These are phyloP conservation scores for Anguilla anguilla DNA, from an alignment of 2,797 vertebrate genomes.

Conservation along the genomic window DNA sequence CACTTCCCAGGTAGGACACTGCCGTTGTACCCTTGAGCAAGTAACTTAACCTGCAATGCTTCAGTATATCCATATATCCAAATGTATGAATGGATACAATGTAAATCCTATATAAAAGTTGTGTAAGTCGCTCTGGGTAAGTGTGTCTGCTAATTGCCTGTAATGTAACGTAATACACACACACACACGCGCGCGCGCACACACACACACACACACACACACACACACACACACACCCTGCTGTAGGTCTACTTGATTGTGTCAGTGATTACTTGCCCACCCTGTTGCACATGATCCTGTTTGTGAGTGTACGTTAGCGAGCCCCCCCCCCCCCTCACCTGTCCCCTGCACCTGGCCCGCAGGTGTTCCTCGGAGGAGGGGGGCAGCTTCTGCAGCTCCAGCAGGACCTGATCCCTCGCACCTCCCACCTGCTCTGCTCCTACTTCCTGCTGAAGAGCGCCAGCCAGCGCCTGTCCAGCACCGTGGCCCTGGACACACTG, in stretches of 20 bases:
- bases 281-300: background rate
- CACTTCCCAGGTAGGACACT: too few species aligned
- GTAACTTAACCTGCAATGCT: too few species aligned
- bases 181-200: too few species aligned
- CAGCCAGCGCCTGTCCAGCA: conserved; percentile 79
- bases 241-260: background rate
- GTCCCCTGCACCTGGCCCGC: background rate
- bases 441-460: conserved; percentile 87
- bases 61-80: too few species aligned
- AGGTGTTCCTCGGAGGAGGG: conserved; percentile 80
- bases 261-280: background rate
- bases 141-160: too few species aligned
- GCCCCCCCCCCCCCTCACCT: background rate
- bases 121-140: too few species aligned
- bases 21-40: too few species aligned
- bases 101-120: too few species aligned
- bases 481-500: conserved; percentile 85
- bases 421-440: conserved; percentile 84
- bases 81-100: too few species aligned
- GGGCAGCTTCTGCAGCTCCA: conserved; percentile 86
- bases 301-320: background rate
- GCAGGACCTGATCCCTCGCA: conserved; percentile 89
- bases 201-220: background rate
- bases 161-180: too few species aligned
- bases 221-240: too few species aligned